Evolutionary conservation across 1,140 invertebrate genomes (phyloP).

Genomic region (Psilanteris sp.): DNA sequence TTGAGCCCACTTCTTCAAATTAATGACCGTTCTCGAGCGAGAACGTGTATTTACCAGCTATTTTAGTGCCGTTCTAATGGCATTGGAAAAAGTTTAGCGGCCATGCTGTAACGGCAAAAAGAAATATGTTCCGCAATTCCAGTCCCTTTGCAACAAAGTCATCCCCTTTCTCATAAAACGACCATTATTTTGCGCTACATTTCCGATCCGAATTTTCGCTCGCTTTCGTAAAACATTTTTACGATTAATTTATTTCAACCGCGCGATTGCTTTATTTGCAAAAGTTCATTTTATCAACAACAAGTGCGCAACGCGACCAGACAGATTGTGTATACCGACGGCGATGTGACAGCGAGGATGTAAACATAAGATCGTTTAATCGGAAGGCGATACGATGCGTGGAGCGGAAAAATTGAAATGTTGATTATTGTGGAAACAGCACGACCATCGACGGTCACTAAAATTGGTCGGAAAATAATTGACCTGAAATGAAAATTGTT

Average conservation of each 20-base stretch:
- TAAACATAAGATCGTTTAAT: no score
- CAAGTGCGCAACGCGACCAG: conserved; percentile 2
- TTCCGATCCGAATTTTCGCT: conserved; percentile 14
- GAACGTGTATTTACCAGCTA: conserved; percentile 36
- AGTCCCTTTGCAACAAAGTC: conserved; percentile 35
- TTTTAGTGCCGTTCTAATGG: conserved; percentile 53
- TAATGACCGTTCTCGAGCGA: conserved; percentile 37
- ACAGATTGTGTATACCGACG: no score
- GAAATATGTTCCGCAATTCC: conserved; percentile 42
- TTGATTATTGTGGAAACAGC: no score
- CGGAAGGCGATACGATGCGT: no score
- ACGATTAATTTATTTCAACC: conserved; percentile 30
- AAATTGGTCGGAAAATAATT: no score
- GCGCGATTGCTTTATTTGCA: conserved; percentile 17
- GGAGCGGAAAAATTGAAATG: no score
- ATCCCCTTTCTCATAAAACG: conserved; percentile 31
- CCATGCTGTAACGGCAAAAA: conserved; percentile 41
- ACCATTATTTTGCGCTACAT: conserved; percentile 27
- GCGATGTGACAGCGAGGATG: no score
- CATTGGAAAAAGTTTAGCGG: conserved; percentile 58
- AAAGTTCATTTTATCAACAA: conserved; percentile 14
- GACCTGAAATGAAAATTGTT: no score
- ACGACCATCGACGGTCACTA: no score
- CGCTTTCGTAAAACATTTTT: conserved; percentile 28
- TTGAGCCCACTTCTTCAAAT: conserved; percentile 45